Evolutionary conservation across 2,113 vertebrate genomes (phyloP), one percentile per base, ranked within the genome.

Genomic region (Podocnemis expansa): DNA sequence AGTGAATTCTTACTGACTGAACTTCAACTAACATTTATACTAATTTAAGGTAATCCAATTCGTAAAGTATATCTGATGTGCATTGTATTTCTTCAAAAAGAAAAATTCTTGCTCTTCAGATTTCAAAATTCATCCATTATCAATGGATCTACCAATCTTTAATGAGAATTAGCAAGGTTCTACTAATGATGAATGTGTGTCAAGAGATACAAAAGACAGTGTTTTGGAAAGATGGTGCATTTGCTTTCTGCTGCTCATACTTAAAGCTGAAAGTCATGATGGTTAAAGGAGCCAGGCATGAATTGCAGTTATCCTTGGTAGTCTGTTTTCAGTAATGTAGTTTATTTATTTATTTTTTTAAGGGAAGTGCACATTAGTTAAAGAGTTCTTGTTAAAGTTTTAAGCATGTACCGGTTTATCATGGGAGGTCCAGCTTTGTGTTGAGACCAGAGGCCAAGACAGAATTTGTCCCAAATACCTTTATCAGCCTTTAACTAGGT

Each of bases 401-500:
- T 45, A 76, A 24, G 25, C 43, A 13, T 25, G 16, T 24, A 21
- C 16, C 12, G 60, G 70, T 90, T 47, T 22, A 67, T 55, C 87
- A 11, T 21, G 82, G 9, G 17, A 47, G 93, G 73, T 47, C 63
- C 81, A 86, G 56, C 45, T 80, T 19, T 73, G 4, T 49, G 24
- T 19, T 95, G 34, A 43, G 87, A 38, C 41, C 88, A 85, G 76
- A 97, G 80, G 87, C 73, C n/a, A 96, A 92, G 83, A 76, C 88
- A 56, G 56, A 91, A 86, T 95, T 94, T 96, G 88, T 90, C 86
- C 49, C 84, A 85, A 3, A 92, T 97, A 91, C 34, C 78, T 88
- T 91, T 79, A 82, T 93, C 63, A 58, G 93, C 90, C 96, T 97
- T 95, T 95, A 93, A 95, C 2, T 13, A 95, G 60, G 85, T 92